Conservation (phyloP, 2,113 vertebrate species). For the Deroptyus accipitrinus region DNA sequence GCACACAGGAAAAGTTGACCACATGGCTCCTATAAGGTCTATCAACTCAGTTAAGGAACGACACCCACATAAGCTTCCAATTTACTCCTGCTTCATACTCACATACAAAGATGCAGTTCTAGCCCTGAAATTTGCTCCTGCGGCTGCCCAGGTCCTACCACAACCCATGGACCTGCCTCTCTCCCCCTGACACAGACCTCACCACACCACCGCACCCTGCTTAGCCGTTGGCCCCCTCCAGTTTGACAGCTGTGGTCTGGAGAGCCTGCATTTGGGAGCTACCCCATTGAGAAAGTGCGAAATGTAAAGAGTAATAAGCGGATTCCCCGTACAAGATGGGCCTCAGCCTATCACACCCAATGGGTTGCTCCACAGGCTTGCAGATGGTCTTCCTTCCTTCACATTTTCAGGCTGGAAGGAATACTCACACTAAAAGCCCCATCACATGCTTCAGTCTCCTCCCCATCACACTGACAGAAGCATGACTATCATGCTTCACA, state of each 20-base stretch:
- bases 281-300: not conserved
- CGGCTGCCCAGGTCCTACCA: not conserved
- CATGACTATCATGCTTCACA: accelerated
- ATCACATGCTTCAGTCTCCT: not conserved
- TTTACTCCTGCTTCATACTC: not conserved
- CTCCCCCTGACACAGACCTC: accelerated
- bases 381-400: not conserved
- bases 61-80: not conserved
- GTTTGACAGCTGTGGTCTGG: not conserved
- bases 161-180: not conserved
- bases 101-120: not conserved
- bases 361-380: accelerated
- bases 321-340: not conserved
- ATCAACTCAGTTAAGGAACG: accelerated
- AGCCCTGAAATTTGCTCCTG: not conserved
- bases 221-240: not conserved
- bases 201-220: accelerated
- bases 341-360: not conserved
- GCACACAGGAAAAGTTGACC: not conserved
- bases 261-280: not conserved
- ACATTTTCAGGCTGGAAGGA: not conserved
- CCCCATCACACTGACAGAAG: not conserved
- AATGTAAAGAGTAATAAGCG: not conserved
- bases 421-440: not conserved
- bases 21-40: not conserved